Base-by-base conservation (phyloP, 2,888 invertebrate species). In the Clistopyga incitator region DNA sequence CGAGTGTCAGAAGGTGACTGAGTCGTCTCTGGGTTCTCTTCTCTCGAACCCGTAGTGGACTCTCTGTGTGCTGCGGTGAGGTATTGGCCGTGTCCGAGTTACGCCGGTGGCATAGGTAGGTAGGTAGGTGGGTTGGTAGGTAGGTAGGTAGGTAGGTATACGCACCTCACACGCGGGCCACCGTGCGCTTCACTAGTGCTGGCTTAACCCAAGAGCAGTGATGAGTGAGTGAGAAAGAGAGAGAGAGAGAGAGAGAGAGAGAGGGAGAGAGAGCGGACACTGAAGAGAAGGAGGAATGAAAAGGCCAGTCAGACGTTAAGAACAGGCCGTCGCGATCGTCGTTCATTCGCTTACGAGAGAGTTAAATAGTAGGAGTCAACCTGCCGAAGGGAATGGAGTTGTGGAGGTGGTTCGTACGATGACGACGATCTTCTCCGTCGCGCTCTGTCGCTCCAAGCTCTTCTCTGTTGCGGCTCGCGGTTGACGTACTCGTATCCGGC, bases 1-100 rank as follows among this genome's bases (percentile, higher is more conserved):
- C 90, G 91, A 91, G 90, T 92, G 91, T 91, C 91, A 91, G 90
- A 87, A 91, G 90, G 89, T 92, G 90, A 92, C 92, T 92, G 91
- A 91, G 89, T 82, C 81, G 82, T 85, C 83, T 76, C 68, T 82
- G 74, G 78, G 74, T 61, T 56, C 76, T 52, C 81, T 10, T 20
- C 45, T 47, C 45, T 67, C 45, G 74, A 76, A 70, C 70, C 74
- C 75, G 65, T 50, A 25, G 71, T 67, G 70, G 78, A 67, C 78
- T 50, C 59, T 71, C 56, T 89, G 90, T 89, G 87, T 86, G 89
- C 86, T 79, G 84, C 77, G 82, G 80, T 86, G 86, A 81, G 77
- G 84, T 89, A 76, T 78, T 67, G 78, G 75, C 81, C 71, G 78
- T 78, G 90, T 89, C 89, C 89, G 89, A 90, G 89, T 90, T 90